Evolutionary conservation across 64 coral and sea anemone species (phyloP), one percentile per base, ranked within the genome.

Genomic region (Cladopsammia gracilis): DNA sequence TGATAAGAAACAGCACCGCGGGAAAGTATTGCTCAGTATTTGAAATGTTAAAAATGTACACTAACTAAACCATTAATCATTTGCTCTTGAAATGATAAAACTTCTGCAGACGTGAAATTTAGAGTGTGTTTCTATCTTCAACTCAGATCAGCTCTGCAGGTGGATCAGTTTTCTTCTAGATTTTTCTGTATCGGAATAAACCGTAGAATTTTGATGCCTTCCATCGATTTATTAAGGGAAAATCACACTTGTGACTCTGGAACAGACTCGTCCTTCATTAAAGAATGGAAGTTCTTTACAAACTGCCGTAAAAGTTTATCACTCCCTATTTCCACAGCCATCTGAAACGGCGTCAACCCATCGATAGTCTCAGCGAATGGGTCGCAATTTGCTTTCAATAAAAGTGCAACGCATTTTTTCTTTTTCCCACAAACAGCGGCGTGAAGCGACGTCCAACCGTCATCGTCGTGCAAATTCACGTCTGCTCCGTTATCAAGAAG

Each of bases 391-490:
- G 88, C 88, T 49, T 91, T 75, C 15, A 87, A 15, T 6, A 98
- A 70, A 23, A 98, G 4, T 13, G 68, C 69, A 14, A 94, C 92
- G 46, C 88, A 91, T 88, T 94, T 94, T 4, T 56, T 85, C 9
- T 75, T 85, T 19, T 94, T 67, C 1, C 96, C 96, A 57, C 92
- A 94, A 9, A 94, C 88, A 6, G 96, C 96, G 0, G 96, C 96
- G 44, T 98, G 96, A 0, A 98, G 82, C 22, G 96, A 66, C 0
- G 88, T 98, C 96, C 96, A 98, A 9, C 92, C 96, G 69, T 98
- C 96, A 13, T 98, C 92, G 62, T 98, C 96, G 3, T 67, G 83
- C 0, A 93, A 25, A 43, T 98, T 80, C 0, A 94, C 76, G 25
- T 84, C 87, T 6, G 96, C 96, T 7, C 92, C 92, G 25, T 87